Evolutionary conservation across 1,140 invertebrate species (phyloP), one percentile per base, ranked within the genome.

Genomic region (Holotrichia oblita): DNA sequence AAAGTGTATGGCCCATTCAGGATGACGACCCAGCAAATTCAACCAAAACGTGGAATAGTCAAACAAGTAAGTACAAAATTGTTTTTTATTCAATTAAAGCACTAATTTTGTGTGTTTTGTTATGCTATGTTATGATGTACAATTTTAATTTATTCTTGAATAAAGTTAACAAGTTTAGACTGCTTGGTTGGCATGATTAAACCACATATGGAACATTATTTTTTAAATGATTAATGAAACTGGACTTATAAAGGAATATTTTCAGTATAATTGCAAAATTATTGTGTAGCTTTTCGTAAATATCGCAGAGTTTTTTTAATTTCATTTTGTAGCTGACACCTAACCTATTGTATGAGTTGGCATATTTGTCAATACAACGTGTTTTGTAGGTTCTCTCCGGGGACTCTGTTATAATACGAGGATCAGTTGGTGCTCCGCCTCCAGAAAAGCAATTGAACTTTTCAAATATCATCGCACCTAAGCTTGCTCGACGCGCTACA

Each of bases 381-480:
- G 64, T 76, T 77, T 77, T 79, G 22, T 83, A 98, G 96, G 92
- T 97, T 75, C 88, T 96, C 20, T 98, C 96, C 77, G 97, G 96
- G 64, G 97, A 98, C 89, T 93, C 95, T 75, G 90, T 99, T 48
- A 92, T 97, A 55, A 94, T 99, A 80, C 90, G 96, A 83, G 96
- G 93, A 64, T 89, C 91, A 79, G 93, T 93, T 3, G 95, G 95
- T 44, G 92, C 91, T 8, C 96, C 96, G 34, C 97, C 98, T 78
- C 93, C 94, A 75, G 98, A 99, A 87, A 94, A 94, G 87, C 94
- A 95, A 81, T 91, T 99, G 40, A 94, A 93, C 83, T 92, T 99
- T 59, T 96, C 96, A 40, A 95, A 96, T 85, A 93, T 99, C 73
- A 92, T 91, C 81, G 98, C 98, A 76, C 98, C 98, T 1, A 96